Evolutionary conservation across 2,113 vertebrate species (phyloP).

Genomic region (Nerophis lumbriciformis): DNA sequence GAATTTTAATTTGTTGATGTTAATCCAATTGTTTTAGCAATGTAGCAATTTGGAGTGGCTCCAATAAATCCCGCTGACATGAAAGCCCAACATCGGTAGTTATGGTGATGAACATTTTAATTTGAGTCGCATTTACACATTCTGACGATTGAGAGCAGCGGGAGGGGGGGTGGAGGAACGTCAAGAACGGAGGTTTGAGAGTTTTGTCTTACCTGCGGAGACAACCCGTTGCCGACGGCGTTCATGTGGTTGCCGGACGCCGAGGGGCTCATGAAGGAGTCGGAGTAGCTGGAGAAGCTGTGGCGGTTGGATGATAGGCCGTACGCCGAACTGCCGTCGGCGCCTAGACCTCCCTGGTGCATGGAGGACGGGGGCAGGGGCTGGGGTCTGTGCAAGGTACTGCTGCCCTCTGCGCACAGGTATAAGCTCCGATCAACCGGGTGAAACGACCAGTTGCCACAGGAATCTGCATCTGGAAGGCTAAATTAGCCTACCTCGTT

Average conservation of each 20-base stretch:
- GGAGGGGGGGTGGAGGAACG: constrained; percentile 11
- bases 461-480: no score
- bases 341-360: constrained; percentile 90
- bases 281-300: constrained; percentile 96
- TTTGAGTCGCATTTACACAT: constrained; percentile 58
- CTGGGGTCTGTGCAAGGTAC: constrained; percentile 94
- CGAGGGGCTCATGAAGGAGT: constrained; percentile 93
- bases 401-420: constrained; percentile 77
- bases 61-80: constrained; percentile 64
- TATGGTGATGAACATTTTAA: constrained; percentile 64
- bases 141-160: constrained; percentile 26
- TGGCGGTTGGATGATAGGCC: constrained; percentile 86
- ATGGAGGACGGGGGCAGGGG: constrained; percentile 96
- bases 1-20: constrained; percentile 76
- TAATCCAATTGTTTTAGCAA: constrained; percentile 76
- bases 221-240: constrained; percentile 93
- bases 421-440: constrained; percentile 3
- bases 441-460: no score
- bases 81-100: constrained; percentile 60
- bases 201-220: constrained; percentile 84
- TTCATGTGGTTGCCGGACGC: constrained; percentile 97
- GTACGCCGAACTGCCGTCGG: constrained; percentile 84
- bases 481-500: no score
- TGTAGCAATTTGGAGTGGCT: constrained; percentile 68
- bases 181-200: neutral